Evolutionary conservation across 2,797 vertebrate genomes (phyloP), one percentile per base, ranked within the genome.

Genomic region (Acridotheres tristis): DNA sequence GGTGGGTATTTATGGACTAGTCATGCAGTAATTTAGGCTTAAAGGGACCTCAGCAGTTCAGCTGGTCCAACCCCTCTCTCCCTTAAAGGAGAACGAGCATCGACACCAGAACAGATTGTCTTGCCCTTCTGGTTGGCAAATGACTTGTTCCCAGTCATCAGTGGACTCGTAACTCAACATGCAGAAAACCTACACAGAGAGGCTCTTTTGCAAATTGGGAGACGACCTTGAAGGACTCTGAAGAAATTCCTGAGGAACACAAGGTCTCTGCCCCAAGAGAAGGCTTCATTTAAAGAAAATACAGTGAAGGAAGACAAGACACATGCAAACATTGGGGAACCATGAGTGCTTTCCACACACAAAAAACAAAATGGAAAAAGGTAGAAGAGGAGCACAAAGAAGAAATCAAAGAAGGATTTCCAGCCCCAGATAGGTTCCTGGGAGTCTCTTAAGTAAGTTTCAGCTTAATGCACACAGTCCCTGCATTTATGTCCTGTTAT

Each of bases 11-110:
- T 67, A 76, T 23, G 48, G 74, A 91, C 69, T 36, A 93, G 88
- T 73, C 86, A 92, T 22, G 72, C 48, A 68, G 16, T 69, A 67
- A 89, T 84, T 83, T 51, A 72, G 75, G 63, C 73, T 89, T 75
- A 85, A 93, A 93, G 63, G 36, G 65, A 94, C 51, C 66, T 94
- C 66, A 86, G 69, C 30, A 26, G 38, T 47, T 88, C 76, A 84
- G 47, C 66, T 88, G 72, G 45, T 75, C 71, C 87, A 82, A 69
- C 45, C 47, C 30, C 75, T 89, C 71, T 94, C 54, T 93, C 45
- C 22, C 86, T 88, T 77, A 92, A 78, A 91, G 76, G 20, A 77
- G 62, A 85, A 65, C 1, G 23, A 79, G 40, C 11, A 11, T 36
- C 72, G 65, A 53, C 36, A 63, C 7, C 53, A 83, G 68, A 80